Conservation (phyloP, 1,140 invertebrate genomes). For the Formica exsecta region DNA sequence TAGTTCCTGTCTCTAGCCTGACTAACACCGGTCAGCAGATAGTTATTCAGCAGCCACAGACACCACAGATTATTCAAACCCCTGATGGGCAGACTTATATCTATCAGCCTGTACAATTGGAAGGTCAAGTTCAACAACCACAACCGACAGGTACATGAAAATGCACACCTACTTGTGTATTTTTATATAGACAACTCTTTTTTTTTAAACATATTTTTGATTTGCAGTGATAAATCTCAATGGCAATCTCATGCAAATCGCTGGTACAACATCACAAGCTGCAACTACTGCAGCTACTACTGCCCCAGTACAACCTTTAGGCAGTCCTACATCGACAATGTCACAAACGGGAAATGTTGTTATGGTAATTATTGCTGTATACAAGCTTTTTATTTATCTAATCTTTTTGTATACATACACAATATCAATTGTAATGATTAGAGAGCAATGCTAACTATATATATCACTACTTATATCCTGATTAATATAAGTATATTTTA, state of each 20-base stretch:
- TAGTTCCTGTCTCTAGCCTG: conserved; percentile 88
- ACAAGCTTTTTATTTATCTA: conserved; percentile 82
- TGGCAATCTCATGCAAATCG: conserved; percentile 91
- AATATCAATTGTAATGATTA: conserved; percentile 67
- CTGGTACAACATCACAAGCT: conserved; percentile 85
- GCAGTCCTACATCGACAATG: conserved; percentile 88
- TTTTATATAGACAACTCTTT: not conserved
- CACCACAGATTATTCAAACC: conserved; percentile 95
- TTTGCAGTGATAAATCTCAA: conserved; percentile 90
- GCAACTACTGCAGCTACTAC: conserved; percentile 85
- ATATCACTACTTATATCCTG: not conserved
- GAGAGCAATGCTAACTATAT: not conserved
- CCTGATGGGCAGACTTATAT: conserved; percentile 97
- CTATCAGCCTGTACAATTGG: conserved; percentile 92
- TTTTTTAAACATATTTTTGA: conserved; percentile 29
- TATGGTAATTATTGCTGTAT: conserved; percentile 86
- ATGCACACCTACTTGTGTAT: not conserved
- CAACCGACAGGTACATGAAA: conserved; percentile 87
- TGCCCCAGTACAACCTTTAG: conserved; percentile 86
- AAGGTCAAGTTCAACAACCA: conserved; percentile 88
- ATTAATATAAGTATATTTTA: conserved; percentile 11
- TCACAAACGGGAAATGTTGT: conserved; percentile 91
- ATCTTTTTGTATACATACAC: conserved; percentile 75
- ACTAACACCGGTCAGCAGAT: conserved; percentile 87
- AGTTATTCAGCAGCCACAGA: conserved; percentile 89